phyloP scores from a whole-genome alignment of 2,888 invertebrate genomes.

The Machimus atricapillus region DNA sequence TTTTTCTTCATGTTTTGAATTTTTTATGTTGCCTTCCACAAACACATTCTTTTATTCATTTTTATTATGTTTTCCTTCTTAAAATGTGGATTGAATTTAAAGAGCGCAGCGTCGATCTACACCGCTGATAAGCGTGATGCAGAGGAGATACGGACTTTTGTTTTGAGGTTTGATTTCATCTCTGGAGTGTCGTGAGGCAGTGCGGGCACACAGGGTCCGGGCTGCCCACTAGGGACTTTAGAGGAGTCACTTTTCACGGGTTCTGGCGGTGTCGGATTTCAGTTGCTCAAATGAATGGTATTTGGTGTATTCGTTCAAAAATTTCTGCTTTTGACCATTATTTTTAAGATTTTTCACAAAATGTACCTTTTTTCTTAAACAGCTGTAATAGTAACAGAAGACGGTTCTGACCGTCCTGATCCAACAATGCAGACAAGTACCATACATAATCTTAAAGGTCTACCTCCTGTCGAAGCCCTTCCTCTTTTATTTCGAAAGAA shows the following conservation, averaged over 20 bases:
- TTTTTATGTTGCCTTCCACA: conserved; percentile 9
- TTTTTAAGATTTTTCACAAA: background rate
- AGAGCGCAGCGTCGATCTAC: background rate
- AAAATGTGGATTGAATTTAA: conserved; percentile 38
- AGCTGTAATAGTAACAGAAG: background rate
- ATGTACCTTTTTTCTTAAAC: background rate
- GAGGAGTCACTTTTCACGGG: conserved; percentile 9
- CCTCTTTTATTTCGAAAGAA: background rate
- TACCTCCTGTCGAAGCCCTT: background rate
- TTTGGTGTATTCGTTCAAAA: background rate
- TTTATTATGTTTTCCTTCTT: conserved; percentile 37
- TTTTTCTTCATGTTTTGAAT: conserved; percentile 8
- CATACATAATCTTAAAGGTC: background rate
- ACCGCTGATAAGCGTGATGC: background rate
- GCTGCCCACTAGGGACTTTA: background rate
- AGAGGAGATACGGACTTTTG: conserved; percentile 10
- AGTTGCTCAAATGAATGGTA: background rate
- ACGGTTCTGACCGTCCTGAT: background rate
- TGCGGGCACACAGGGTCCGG: background rate
- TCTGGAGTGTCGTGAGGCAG: background rate
- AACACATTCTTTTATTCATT: conserved; percentile 41
- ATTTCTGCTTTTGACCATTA: background rate
- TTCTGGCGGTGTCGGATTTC: background rate
- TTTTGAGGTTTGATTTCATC: conserved; percentile 21
- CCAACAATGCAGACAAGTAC: background rate